Evolutionary conservation across 2,888 invertebrate genomes (phyloP).

Genomic region (Microctonus aethiopoides): DNA sequence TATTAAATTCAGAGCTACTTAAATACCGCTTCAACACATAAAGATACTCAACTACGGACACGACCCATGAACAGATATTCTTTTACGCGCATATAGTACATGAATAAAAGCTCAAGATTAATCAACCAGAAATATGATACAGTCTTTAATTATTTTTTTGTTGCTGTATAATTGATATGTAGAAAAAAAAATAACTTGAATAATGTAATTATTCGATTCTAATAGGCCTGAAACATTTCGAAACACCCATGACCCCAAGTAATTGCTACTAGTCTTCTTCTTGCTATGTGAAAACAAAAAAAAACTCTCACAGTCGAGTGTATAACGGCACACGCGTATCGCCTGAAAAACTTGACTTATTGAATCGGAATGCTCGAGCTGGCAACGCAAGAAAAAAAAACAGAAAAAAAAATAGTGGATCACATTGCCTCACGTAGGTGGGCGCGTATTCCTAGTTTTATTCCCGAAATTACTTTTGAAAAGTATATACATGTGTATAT

Average conservation of each 20-base stretch:
- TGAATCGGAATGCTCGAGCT: conserved; percentile 45
- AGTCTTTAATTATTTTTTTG: not conserved
- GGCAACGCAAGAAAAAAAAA: not conserved
- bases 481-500: not conserved
- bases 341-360: conserved; percentile 50
- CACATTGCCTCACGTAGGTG: conserved; percentile 53
- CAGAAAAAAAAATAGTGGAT: conserved; percentile 49
- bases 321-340: conserved; percentile 40
- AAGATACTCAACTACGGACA: no score
- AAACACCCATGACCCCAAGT: not conserved
- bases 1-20: not conserved
- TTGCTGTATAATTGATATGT: not conserved
- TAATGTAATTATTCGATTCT: conserved; percentile 15
- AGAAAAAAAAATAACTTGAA: not conserved
- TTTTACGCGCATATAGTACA: not conserved
- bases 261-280: conserved; percentile 18
- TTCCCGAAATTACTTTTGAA: not conserved
- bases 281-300: conserved; percentile 30
- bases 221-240: conserved; percentile 12
- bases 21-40: not conserved
- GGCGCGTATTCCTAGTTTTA: conserved; percentile 21
- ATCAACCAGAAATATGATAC: not conserved
- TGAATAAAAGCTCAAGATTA: conserved; percentile 2
- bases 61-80: not conserved
- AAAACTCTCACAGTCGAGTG: conserved; percentile 38